A percentile compares a stretch with the other conserved stretches of the same genome.
phyloP scores from a whole-genome alignment of 1,140 invertebrate genomes.

The Pseudomyrmex flavicornis region DNA sequence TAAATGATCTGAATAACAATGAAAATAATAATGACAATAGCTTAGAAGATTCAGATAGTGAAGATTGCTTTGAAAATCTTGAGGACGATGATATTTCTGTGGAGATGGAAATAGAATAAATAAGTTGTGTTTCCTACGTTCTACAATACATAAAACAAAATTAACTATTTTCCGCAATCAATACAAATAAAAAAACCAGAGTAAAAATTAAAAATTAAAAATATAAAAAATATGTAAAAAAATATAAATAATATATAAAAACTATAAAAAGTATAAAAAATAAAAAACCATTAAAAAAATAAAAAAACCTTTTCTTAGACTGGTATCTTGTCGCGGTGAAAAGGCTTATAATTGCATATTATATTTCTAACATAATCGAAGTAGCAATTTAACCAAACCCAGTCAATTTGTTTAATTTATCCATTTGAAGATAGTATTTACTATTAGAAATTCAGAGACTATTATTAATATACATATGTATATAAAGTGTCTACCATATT shows the following conservation, averaged over 20 bases:
- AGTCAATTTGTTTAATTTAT: not conserved
- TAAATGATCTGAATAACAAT: not conserved
- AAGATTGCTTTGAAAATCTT: conserved; percentile 5
- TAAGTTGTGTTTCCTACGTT: no score
- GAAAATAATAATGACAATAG: conserved; percentile 9
- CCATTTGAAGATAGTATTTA: no score
- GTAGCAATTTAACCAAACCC: no score
- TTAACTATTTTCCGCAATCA: no score
- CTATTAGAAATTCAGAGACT: no score
- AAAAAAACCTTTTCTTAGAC: conserved; percentile 9
- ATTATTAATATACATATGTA: conserved; percentile 17
- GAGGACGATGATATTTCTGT: conserved; percentile 8
- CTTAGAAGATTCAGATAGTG: conserved; percentile 24
- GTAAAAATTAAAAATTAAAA: no score
- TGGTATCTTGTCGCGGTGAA: conserved; percentile 25
- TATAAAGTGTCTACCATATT: conserved; percentile 56
- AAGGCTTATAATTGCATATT: no score
- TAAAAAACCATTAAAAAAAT: not conserved
- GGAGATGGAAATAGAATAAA: conserved; percentile 13
- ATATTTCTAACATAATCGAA: no score
- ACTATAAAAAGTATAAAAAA: not conserved
- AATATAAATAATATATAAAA: not conserved
- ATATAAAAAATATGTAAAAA: not conserved
- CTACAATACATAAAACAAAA: no score
- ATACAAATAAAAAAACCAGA: not conserved